Conservation (phyloP, 2,888 invertebrate genomes). For the Drosophila rellima region DNA sequence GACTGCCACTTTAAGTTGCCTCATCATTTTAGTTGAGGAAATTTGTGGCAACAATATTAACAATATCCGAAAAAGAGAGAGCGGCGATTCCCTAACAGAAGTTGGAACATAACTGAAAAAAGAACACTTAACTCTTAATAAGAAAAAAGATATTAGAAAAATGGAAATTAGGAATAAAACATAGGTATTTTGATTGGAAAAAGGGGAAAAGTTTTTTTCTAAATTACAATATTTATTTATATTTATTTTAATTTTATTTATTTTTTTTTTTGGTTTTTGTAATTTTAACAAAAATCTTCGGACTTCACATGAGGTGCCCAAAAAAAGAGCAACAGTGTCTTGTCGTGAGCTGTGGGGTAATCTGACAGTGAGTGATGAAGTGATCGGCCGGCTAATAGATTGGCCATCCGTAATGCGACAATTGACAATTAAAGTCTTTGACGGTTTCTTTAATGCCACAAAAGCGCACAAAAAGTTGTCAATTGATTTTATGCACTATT, state of each 20-base stretch:
- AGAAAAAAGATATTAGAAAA: too few relatives aligned
- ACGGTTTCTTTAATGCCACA: slow-evolving; percentile 44
- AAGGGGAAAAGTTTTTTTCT: too few relatives aligned
- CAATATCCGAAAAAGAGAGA: neutral
- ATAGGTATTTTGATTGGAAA: too few relatives aligned
- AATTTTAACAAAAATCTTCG: too few relatives aligned
- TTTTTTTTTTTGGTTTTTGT: too few relatives aligned
- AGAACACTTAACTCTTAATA: too few relatives aligned
- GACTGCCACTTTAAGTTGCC: slow-evolving; percentile 54
- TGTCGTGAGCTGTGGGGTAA: neutral
- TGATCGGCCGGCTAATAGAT: slow-evolving; percentile 61
- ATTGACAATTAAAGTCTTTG: slow-evolving; percentile 57
- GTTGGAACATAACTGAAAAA: too few relatives aligned
- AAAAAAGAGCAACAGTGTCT: neutral
- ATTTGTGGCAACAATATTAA: neutral
- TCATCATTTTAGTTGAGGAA: slow-evolving; percentile 46
- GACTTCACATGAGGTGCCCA: too few relatives aligned
- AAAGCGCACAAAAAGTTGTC: slow-evolving; percentile 75
- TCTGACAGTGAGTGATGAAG: slow-evolving; percentile 59
- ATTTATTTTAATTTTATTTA: too few relatives aligned
- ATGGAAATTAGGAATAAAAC: too few relatives aligned
- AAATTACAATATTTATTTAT: too few relatives aligned
- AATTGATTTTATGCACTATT: slow-evolving; percentile 84
- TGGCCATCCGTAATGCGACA: slow-evolving; percentile 74
- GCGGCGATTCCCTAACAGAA: neutral